phyloP scores from a whole-genome alignment of 2,888 invertebrate genomes.

The Cerastis rubricosa region DNA sequence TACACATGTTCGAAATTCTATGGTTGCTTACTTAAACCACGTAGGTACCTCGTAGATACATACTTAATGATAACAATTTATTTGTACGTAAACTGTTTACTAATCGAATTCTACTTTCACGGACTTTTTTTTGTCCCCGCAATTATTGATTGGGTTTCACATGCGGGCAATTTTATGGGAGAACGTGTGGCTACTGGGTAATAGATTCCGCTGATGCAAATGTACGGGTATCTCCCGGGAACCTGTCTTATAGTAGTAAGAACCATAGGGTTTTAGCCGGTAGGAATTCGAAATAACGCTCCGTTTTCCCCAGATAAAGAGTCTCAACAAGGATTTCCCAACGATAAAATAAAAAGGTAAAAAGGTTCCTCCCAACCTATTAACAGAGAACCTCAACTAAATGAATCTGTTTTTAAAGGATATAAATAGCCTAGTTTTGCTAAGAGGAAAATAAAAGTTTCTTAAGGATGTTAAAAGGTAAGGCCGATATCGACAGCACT shows the following conservation, averaged over 20 bases:
- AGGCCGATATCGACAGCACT: neutral
- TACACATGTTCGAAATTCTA: slow-evolving; percentile 1
- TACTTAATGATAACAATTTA: slow-evolving; percentile 8
- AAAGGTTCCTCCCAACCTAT: neutral
- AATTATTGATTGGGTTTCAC: neutral
- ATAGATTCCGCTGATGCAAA: neutral
- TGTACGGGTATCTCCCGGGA: neutral
- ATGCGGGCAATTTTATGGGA: slow-evolving; percentile 43
- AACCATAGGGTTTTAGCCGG: neutral
- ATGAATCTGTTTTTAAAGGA: neutral
- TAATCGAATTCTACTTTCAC: slow-evolving; percentile 37
- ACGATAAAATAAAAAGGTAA: neutral
- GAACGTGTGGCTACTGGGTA: neutral
- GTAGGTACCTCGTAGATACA: neutral
- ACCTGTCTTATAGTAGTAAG: neutral
- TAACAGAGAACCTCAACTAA: neutral
- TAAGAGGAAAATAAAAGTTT: neutral
- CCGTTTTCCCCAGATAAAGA: neutral
- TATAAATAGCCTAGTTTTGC: neutral
- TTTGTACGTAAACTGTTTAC: slow-evolving; percentile 30
- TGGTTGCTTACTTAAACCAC: neutral
- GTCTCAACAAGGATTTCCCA: neutral
- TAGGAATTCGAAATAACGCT: neutral
- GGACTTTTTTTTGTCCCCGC: neutral
- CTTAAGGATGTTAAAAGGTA: neutral